Evolutionary conservation across 2,888 invertebrate genomes (phyloP), one percentile per base, ranked within the genome.

Genomic region (Archips xylosteana): DNA sequence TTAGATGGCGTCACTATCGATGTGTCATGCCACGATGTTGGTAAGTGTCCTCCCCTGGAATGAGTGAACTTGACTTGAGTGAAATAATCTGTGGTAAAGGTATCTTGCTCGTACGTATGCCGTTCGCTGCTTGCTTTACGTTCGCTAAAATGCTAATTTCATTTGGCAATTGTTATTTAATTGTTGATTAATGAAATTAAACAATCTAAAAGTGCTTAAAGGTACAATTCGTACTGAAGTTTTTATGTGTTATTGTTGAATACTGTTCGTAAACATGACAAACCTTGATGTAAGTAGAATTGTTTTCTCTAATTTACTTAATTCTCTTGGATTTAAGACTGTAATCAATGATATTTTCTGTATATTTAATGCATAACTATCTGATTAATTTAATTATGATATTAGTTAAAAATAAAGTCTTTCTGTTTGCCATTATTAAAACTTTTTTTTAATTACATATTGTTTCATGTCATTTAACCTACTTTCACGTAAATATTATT

Each of bases 251-350:
- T 10, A 47, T 23, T 32, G 39, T 42, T 34, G 5, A 54, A 34
- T 15, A 57, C 34, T 4, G 42, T 32, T 23, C 34, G 47, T 10
- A 78, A 84, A 79, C 75, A 91, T 91, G 90, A 91, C 90, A 68
- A 88, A 90, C 75, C 86, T 91, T 49, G 86, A 91, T 79, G 90
- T 91, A 82, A 87, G 90, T 87, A 80, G 39, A 66, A 51, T 62
- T 12, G 32, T 65, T 65, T 42, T 68, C n/a, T 57, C 6, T 13
- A 54, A n/a, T 4, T 47, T 15, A 23, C n/a, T n/a, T n/a, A 23
- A 23, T 15, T 45, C 10, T 45, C 8, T 23, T 23, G 0, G 23
- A 23, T 23, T 39, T 39, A 39, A 3, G 39, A 39, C 4, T 39
- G 5, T 4, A 5, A 6, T 39, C 39, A 5, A 6, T 4, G 39